Conservation (phyloP, 2,113 vertebrate genomes). For the Ictalurus furcatus region DNA sequence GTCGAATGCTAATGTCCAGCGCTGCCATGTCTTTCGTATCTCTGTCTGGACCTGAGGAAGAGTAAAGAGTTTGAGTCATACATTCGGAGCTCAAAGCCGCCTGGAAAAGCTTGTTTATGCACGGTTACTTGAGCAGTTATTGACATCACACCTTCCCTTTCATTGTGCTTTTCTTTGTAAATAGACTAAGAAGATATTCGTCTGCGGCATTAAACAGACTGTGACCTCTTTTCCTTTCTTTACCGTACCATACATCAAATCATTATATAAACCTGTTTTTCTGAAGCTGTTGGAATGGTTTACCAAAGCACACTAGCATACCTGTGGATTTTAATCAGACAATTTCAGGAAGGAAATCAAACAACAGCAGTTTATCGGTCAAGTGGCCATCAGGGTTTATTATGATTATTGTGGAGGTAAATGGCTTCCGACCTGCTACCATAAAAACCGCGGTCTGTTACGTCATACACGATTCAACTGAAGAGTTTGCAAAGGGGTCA, state of each 20-base stretch:
- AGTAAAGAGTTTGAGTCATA: neutral
- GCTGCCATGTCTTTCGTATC: slow-evolving; percentile 84
- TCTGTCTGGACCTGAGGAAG: slow-evolving; percentile 82
- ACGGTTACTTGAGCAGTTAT: neutral
- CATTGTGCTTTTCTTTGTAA: neutral
- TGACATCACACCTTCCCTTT: neutral
- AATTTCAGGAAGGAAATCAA: neutral
- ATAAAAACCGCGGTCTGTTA: neutral
- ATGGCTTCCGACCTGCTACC: neutral
- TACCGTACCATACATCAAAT: neutral
- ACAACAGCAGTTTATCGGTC: neutral
- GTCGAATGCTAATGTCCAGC: slow-evolving; percentile 80
- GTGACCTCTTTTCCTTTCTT: neutral
- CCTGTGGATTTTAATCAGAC: neutral
- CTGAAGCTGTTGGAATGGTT: neutral
- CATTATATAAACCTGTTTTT: neutral
- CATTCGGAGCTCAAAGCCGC: neutral
- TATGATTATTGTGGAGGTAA: neutral
- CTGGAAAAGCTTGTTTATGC: neutral
- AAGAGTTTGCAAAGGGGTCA: neutral
- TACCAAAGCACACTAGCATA: neutral
- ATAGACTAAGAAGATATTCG: neutral
- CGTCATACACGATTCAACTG: neutral
- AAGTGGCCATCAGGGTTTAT: neutral
- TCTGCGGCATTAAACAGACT: neutral